Percentiles rank a stretch among this genome's conserved stretches.
These are phyloP conservation scores for Caranx ignobilis DNA, from an alignment of 2,113 vertebrate genomes.

Conservation along the genomic window DNA sequence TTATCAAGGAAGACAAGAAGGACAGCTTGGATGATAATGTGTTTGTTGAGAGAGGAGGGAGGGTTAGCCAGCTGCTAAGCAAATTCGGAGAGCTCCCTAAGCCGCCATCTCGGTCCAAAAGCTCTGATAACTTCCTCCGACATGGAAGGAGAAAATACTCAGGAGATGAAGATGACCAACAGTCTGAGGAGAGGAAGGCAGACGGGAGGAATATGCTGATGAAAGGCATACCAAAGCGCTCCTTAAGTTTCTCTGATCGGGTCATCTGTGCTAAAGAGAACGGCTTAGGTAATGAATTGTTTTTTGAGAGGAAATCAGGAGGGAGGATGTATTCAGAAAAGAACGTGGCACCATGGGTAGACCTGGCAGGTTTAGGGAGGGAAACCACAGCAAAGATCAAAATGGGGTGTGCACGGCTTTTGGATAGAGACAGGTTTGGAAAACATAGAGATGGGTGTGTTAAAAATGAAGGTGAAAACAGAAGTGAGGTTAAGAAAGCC, in stretches of 20 bases:
- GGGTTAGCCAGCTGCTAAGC: slow-evolving; percentile 86
- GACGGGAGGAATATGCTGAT: slow-evolving; percentile 3
- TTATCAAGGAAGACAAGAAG: slow-evolving; percentile 62
- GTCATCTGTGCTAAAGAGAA: slow-evolving; percentile 67
- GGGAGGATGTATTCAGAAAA: slow-evolving; percentile 67
- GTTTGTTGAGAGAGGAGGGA: slow-evolving; percentile 70
- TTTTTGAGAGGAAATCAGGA: slow-evolving; percentile 29
- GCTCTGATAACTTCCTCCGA: slow-evolving; percentile 81
- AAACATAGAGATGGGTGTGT: slow-evolving; percentile 28
- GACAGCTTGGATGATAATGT: slow-evolving; percentile 56
- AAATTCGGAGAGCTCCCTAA: slow-evolving; percentile 83
- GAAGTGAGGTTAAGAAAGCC: slow-evolving; percentile 26
- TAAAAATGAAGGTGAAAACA: slow-evolving; percentile 31
- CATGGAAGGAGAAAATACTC: slow-evolving; percentile 61
- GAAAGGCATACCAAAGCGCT: slow-evolving; percentile 75
- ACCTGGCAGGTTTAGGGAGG: slow-evolving; percentile 23
- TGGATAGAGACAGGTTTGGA: slow-evolving; percentile 41
- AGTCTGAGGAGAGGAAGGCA: slow-evolving; percentile 11
- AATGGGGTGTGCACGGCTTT: slow-evolving; percentile 26
- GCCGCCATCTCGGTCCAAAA: slow-evolving; percentile 82
- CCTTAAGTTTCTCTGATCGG: slow-evolving; percentile 81
- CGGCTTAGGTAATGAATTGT: slow-evolving; percentile 22
- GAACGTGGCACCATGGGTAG: slow-evolving; percentile 1
- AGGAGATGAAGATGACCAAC: slow-evolving; percentile 54
- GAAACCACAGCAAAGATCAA: slow-evolving; percentile 45